Evolutionary conservation across 2,113 vertebrate species (phyloP).

Genomic region (Motacilla tschutschensis): DNA sequence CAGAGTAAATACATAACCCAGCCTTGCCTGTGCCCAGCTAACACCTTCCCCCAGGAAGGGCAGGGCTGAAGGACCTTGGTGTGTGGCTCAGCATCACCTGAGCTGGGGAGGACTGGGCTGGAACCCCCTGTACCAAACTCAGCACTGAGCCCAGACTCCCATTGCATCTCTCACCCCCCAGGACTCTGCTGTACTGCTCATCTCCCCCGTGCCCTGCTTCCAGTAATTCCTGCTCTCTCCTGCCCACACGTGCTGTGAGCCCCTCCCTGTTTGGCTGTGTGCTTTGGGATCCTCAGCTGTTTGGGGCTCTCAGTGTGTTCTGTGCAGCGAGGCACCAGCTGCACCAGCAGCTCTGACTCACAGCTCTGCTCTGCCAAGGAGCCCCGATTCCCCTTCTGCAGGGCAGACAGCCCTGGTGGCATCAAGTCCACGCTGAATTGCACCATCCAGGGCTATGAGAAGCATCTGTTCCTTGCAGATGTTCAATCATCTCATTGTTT

Average conservation of each 20-base stretch:
- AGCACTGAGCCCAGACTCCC: not conserved
- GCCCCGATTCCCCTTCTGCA: not conserved
- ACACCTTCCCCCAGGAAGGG: not conserved
- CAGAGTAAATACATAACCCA: not conserved
- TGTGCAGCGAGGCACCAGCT: not conserved
- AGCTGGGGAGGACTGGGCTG: not conserved
- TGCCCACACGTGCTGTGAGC: rapidly evolving
- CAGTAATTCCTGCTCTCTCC: not conserved
- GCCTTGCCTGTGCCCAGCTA: not conserved
- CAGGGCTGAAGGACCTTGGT: not conserved
- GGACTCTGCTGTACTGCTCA: not conserved
- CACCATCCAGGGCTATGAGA: not conserved
- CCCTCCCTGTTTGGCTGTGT: not conserved
- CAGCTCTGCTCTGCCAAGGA: not conserved
- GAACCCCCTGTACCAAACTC: not conserved
- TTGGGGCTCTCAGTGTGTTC: not conserved
- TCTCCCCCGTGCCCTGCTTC: not conserved
- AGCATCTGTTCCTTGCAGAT: slow-evolving; percentile 60
- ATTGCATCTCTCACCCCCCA: not conserved
- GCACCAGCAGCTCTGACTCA: not conserved
- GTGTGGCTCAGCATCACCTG: not conserved
- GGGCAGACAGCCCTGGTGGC: not conserved
- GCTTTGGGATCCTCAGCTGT: not conserved
- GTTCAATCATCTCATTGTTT: not conserved
- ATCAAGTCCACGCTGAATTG: not conserved